These are phyloP conservation scores for Mactra quadrangularis DNA, from an alignment of 1,140 invertebrate species.

Conservation along the genomic window DNA sequence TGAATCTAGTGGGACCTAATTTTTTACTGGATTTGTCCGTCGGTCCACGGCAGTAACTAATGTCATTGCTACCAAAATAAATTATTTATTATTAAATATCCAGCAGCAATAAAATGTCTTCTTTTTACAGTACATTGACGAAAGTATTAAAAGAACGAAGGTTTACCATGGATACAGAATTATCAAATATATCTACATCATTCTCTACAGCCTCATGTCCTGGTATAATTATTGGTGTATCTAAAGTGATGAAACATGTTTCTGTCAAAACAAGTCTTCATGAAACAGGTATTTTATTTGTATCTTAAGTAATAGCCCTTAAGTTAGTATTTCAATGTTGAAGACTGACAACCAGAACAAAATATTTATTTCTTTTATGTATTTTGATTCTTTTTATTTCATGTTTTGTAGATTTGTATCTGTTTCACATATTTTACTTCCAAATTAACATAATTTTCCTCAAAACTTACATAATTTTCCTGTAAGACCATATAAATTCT, in stretches of 20 bases:
- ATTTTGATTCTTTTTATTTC: not conserved
- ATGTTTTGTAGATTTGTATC: not conserved
- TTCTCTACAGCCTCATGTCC: constrained; percentile 75
- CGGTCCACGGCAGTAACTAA: too few species aligned
- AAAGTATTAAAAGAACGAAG: constrained; percentile 14
- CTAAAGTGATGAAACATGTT: constrained; percentile 64
- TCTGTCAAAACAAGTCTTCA: constrained; percentile 68
- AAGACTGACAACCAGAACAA: too few species aligned
- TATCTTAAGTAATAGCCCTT: too few species aligned
- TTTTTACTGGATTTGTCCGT: too few species aligned
- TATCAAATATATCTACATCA: constrained; percentile 73
- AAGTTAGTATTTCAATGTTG: not conserved
- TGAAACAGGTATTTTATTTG: constrained; percentile 74
- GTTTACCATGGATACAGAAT: constrained; percentile 49
- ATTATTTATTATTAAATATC: too few species aligned
- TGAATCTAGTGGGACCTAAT: too few species aligned
- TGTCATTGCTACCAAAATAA: too few species aligned
- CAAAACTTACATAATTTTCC: too few species aligned
- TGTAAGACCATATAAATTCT: too few species aligned
- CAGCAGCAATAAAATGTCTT: too few species aligned
- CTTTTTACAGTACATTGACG: constrained; percentile 13
- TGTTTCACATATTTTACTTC: too few species aligned
- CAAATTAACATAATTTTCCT: too few species aligned
- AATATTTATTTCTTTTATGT: not conserved
- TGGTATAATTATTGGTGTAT: constrained; percentile 73